Evolutionary conservation across 2,797 vertebrate genomes (phyloP), one percentile per base, ranked within the genome.

Genomic region (Atherinosoma microstoma): DNA sequence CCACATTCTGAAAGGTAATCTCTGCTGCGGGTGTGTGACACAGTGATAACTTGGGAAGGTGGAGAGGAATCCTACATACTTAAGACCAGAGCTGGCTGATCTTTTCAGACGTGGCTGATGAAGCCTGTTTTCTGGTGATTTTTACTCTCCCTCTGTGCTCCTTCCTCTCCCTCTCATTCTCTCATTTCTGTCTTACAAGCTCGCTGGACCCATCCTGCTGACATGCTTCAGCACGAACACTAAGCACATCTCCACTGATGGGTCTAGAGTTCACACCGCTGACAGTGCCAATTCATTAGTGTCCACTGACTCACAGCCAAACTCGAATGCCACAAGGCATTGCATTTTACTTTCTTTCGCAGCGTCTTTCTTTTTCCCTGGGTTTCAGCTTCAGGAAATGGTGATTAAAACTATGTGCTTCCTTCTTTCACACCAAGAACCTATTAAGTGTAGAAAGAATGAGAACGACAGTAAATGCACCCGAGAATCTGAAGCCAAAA

Each of bases 271-370:
- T 93, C 89, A 84, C 79, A 72, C 68, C 62, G 76, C 84, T 92
- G 87, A 91, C 92, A 89, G 79, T 80, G 87, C 78, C 87, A 92
- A 89, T 93, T 93, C 89, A 94, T 94, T 91, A 92, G 88, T 89
- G 90, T 85, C 81, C 86, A 92, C 87, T 91, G 91, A 92, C 67
- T 75, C 87, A 84, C 75, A 80, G 87, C 86, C 84, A 84, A 80
- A 79, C 77, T 87, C 80, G 64, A 85, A 88, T 81, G 83, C 81
- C 87, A 88, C 75, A 75, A 85, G 77, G 84, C 78, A 82, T 84
- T 84, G 82, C 76, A 53, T 88, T 84, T 72, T 27, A 78, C 74
- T 45, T 69, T 67, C 64, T 56, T 60, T n/a, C n/a, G 15, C 12
- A 49, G 45, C 42, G 58, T 54, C 70, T 51, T 73, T 57, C 42